A percentile compares a stretch with the other conserved stretches of the same genome.
These are phyloP conservation scores for Gymnoscopelus braueri DNA, from an alignment of 2,797 vertebrate species.

Conservation along the genomic window DNA sequence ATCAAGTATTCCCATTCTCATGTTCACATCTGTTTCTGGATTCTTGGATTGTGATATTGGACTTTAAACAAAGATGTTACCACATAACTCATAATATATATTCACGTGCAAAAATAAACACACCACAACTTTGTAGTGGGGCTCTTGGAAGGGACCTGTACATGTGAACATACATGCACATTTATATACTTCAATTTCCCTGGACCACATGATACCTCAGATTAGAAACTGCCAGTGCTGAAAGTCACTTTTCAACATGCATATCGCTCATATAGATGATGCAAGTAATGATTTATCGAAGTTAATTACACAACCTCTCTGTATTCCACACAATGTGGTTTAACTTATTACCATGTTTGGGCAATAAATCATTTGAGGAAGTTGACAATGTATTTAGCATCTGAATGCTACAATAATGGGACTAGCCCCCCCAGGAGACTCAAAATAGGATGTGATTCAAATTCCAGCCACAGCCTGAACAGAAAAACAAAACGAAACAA, in stretches of 20 bases:
- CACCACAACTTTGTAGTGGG: too few relatives aligned
- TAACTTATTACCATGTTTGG: constrained; percentile 63
- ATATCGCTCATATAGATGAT: constrained; percentile 25
- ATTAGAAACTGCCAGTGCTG: constrained; percentile 22
- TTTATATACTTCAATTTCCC: neutral
- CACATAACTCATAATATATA: too few relatives aligned
- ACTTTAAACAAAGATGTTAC: too few relatives aligned
- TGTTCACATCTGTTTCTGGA: too few relatives aligned
- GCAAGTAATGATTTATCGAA: constrained; percentile 40
- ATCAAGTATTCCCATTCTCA: neutral
- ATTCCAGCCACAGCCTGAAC: constrained; percentile 34
- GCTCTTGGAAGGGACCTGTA: constrained; percentile 22
- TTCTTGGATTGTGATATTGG: too few relatives aligned
- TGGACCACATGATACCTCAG: constrained; percentile 18
- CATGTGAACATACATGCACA: constrained; percentile 21
- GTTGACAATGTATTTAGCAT: constrained; percentile 58
- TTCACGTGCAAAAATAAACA: neutral
- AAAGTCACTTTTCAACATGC: constrained; percentile 1
- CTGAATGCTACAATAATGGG: constrained; percentile 59
- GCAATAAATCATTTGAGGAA: constrained; percentile 55
- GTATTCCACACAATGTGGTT: constrained; percentile 23
- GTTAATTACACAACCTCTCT: constrained; percentile 22
- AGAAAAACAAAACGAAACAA: constrained; percentile 25
- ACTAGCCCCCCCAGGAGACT: constrained; percentile 26
- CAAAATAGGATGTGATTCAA: constrained; percentile 51